These are phyloP conservation scores for Apamea epomidion DNA, from an alignment of 2,888 invertebrate genomes.

Conservation along the genomic window DNA sequence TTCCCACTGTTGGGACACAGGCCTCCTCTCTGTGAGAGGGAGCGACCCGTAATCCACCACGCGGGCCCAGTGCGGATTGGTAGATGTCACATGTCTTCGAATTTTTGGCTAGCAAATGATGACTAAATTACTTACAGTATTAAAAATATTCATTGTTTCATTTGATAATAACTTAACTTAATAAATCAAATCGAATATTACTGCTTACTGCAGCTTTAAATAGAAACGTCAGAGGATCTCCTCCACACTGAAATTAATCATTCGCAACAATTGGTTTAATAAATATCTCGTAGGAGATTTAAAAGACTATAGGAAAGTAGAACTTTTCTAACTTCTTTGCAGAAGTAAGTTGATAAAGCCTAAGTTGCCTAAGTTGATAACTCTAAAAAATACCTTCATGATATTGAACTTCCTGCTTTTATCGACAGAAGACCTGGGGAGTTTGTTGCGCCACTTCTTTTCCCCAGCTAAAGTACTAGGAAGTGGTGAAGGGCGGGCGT, in stretches of 20 bases:
- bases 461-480: too few species aligned
- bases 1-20: not conserved
- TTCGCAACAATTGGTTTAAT: conserved; percentile 13
- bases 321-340: not conserved
- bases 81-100: too few species aligned
- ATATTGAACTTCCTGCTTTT: not conserved
- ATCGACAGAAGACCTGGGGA: not conserved
- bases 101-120: not conserved
- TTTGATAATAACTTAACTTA: not conserved
- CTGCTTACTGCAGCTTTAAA: conserved; percentile 3
- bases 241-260: conserved; percentile 3
- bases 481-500: too few species aligned
- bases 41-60: not conserved
- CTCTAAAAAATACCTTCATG: not conserved
- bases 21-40: not conserved
- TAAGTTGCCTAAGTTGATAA: too few species aligned
- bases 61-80: not conserved
- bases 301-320: not conserved
- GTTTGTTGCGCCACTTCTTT: too few species aligned
- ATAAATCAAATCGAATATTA: conserved; percentile 2
- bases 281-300: conserved; percentile 16
- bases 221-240: conserved; percentile 12
- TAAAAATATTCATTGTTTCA: not conserved
- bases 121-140: not conserved
- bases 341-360: not conserved